Evolutionary conservation across 2,113 vertebrate species (phyloP), one percentile per base, ranked within the genome.

Genomic region (Mirza zaza): DNA sequence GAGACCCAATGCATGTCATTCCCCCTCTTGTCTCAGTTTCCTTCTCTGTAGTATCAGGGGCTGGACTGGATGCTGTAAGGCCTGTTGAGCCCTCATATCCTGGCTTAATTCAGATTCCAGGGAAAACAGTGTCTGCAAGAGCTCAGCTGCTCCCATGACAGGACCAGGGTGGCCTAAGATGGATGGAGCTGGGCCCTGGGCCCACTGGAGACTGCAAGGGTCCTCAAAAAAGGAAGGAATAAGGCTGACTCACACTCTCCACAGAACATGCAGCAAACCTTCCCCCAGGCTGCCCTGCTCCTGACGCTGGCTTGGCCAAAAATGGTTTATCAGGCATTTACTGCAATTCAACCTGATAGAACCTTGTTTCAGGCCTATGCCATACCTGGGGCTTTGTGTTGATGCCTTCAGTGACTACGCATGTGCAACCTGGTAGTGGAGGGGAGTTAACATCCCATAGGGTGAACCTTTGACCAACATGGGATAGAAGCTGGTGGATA

Each of bases 231-330:
- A 96, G 76, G 84, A 93, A 39, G 27, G 76, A 42, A 79, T 39
- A 65, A 87, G 48, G 83, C 79, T 73, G 94, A 87, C 87, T 97
- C 96, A 83, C 67, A 80, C 52, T 91, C 79, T 95, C 52, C 17
- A 67, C 25, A 81, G 71, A 91, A 70, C 84, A 70, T 8, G 17
- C 3, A 87, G 85, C 32, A n/a, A 71, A 67, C 10, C 80, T 89
- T n/a, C 52, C 81, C 36, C 85, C 17, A 65, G 67, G 52, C 11
- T 88, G 32, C n/a, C 71, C 86, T 67, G 67, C 23, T 91, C 32
- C 39, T 77, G 88, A 85, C 48, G 90, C 27, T 67, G 77, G 59
- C 90, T 77, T 82, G 92, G 75, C 71, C 59, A 59, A 87, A 61
- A 55, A 5, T 63, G 70, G 70, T 7, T 7, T 17, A 87, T 75